A percentile compares a stretch with the other conserved stretches of the same genome.
These are phyloP conservation scores for Epizoanthus stellaris DNA, from an alignment of 92 coral and sea anemone genomes.

Conservation along the genomic window DNA sequence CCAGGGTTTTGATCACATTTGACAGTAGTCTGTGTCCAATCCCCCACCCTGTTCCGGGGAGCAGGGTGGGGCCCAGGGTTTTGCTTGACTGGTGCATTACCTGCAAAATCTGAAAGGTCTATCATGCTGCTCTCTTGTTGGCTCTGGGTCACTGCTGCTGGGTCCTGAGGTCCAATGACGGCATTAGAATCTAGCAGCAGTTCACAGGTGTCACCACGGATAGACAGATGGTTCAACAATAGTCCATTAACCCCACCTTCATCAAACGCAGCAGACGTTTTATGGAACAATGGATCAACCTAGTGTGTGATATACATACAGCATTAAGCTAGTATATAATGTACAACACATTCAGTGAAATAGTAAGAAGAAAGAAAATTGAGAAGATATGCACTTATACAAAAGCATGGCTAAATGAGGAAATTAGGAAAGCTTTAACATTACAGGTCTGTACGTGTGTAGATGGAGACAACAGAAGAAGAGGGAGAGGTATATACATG, in stretches of 20 bases:
- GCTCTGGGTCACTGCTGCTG: constrained; percentile 62
- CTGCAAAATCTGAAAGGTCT: constrained; percentile 89
- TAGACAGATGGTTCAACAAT: constrained; percentile 79
- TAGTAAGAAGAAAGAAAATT: too few species aligned
- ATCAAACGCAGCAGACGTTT: constrained; percentile 96
- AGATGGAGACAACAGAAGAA: too few species aligned
- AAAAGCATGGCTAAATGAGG: too few species aligned
- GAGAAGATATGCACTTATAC: too few species aligned
- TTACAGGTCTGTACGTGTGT: too few species aligned
- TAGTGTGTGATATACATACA: background rate
- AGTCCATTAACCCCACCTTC: constrained; percentile 94
- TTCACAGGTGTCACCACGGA: constrained; percentile 89
- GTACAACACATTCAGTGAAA: background rate
- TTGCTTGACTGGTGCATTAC: constrained; percentile 26
- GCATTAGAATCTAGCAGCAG: constrained; percentile 85
- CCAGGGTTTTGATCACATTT: too few species aligned
- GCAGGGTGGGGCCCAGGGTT: too few species aligned
- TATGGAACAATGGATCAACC: constrained; percentile 98
- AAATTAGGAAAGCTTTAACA: too few species aligned
- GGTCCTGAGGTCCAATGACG: constrained; percentile 62
- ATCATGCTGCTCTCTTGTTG: constrained; percentile 62
- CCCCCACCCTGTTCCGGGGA: too few species aligned
- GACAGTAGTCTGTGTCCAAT: too few species aligned
- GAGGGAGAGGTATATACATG: too few species aligned
- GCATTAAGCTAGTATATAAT: background rate